Evolutionary conservation across 2,797 vertebrate genomes (phyloP), one percentile per base, ranked within the genome.

Genomic region (Numenius phaeopus): DNA sequence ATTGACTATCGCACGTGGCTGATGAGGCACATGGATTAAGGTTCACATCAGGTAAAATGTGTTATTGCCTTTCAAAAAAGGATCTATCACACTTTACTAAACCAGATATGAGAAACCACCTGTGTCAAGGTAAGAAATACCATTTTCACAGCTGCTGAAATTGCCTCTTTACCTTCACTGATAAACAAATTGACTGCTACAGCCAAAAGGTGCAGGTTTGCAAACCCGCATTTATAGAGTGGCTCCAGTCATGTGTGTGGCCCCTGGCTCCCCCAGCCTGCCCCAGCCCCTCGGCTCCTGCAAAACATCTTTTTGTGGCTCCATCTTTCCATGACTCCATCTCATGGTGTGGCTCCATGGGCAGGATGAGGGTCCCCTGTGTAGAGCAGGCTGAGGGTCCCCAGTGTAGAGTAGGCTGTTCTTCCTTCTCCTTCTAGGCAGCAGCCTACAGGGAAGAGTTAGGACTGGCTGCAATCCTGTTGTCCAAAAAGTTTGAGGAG

Each of bases 161-260:
- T 27, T 42, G 1, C 20, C 42, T 42, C 40, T 89, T 46, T 26
- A 19, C 11, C 30, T 62, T 66, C 69, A 87, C 11, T 1, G 30
- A 26, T 1, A 40, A 69, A 17, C 7, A 62, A 46, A 32, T 3
- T 10, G 39, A 26, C 18, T n/a, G 1, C 21, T 14, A 50, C 40
- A 65, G n/a, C 21, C 78, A 39, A 37, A 42, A 67, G 69, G 26
- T 24, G 15, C 4, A 4, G 2, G 18, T 5, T 55, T 55, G 57
- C 52, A 79, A 54, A 46, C 11, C 16, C 20, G 13, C 8, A 11
- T 46, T 55, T 47, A 16, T 1, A 21, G 49, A 57, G 39, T 1
- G 1, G n/a, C 13, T 76, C 30, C n/a, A 14, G n/a, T 5, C 11
- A 46, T 10, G 6, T 5, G n/a, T 32, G 10, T 0, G 1, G 34